Evolutionary conservation across 1,140 invertebrate genomes (phyloP), one percentile per base, ranked within the genome.

Genomic region (Argopecten irradians): DNA sequence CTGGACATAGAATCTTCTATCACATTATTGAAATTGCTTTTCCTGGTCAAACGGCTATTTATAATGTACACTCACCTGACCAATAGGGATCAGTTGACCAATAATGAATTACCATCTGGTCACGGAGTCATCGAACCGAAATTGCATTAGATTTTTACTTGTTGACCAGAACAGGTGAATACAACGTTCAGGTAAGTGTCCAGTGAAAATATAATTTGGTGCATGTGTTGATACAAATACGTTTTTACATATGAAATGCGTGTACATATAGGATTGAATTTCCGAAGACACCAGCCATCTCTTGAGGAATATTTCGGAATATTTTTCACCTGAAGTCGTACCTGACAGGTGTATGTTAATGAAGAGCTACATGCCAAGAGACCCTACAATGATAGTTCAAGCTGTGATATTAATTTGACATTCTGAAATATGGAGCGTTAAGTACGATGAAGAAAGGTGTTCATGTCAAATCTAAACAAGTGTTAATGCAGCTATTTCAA

Each of bases 381-480:
- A 3, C 43, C n/a, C 1, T 11, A 46, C 43, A 46, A 46, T n/a
- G n/a, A n/a, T 19, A n/a, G 55, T n/a, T 5, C 55, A 22, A 28
- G n/a, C 55, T 71, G 55, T n/a, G 55, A 71, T 71, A 71, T 71
- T 71, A 71, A 71, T 71, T 71, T 71, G 55, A 71, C 55, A 71
- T 71, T 71, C n/a, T 71, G 1, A 71, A 71, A 71, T 71, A 28
- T 71, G 22, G 55, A 22, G n/a, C 22, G 43, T 19, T 11, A 11
- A 11, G 43, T 2, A 19, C 22, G 14, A 55, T 13, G 43, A 55
- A 19, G 22, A 55, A 11, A 55, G 43, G 22, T 55, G 16, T 55
- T 55, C 2, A 13, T 71, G 22, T 71, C 55, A 71, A 22, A 28
- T 5, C 14, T n/a, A 8, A 28, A 3, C 5, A 16, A 71, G 22